Evolutionary conservation across 2,888 invertebrate species (phyloP), one percentile per base, ranked within the genome.

Genomic region (Polyploca ridens): DNA sequence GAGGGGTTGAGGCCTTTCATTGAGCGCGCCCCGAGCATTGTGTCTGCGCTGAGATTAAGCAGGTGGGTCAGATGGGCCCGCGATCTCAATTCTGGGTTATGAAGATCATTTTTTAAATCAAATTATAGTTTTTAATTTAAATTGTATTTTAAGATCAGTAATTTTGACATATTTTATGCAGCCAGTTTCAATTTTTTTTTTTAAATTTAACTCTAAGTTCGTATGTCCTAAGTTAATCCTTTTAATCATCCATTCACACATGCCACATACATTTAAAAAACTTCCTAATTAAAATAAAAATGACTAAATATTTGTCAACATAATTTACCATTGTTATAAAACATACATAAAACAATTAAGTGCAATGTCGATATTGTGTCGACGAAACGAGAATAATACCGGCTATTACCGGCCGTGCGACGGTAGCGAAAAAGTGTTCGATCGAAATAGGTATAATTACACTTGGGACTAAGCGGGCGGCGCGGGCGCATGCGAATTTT

Each of bases 391-490:
- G 68, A 72, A 75, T 76, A 72, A 74, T 74, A 65, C 54, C 62
- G 73, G 71, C 71, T 72, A 78, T 78, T 74, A 77, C 77, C 73
- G 72, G 72, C 74, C 67, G 73, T 69, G 69, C 65, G 63, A 67
- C 67, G 61, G 60, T 44, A 41, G 4, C 19, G 75, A 91, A 92
- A 91, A 90, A 87, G 77, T 78, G 73, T 74, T 74, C 86, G 81
- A 91, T 91, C 89, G 83, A 90, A 91, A 90, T 91, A 91, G 87
- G 90, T 81, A 88, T 90, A 91, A 92, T 93, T 91, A 89, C 87
- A 76, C 82, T 41, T 76, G 69, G 79, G 78, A 76, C 82, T 83
- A 78, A 85, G 79, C 74, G 74, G 68, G 66, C 73, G 77, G 72
- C 76, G 82, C 77, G 69, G 72, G 75, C 76, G 54, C 74, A 74